Evolutionary conservation across 1,140 invertebrate genomes (phyloP), one percentile per base, ranked within the genome.

Genomic region (Zophobas atratus): DNA sequence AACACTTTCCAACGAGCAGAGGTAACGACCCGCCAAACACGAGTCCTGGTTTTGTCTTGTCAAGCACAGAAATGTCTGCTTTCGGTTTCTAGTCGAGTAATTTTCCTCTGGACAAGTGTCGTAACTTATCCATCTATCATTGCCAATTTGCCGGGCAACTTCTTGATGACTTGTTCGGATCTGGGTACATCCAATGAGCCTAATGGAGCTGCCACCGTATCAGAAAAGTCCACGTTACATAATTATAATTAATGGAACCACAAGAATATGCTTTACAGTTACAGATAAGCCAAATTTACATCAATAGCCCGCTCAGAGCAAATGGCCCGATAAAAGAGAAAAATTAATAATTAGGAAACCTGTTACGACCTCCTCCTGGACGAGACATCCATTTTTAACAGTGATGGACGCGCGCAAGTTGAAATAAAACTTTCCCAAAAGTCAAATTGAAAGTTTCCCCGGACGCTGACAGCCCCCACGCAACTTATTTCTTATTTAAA

Each of bases 1-100:
- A 57, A 78, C 77, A 78, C 77, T 78, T 78, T 78, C 71, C 75
- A 78, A 75, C 75, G 77, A 78, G 71, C 77, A 63, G 71, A 78
- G 77, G 77, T 78, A 78, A 78, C 77, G 77, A 78, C 55, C 77
- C 70, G 71, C 77, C 77, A 77, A 77, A 77, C 76, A 43, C 70
- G 70, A 74, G 51, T 49, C 76, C 76, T 33, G 67, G 6, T 41
- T 38, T 70, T 35, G 55, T 35, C 35, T 63, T 63, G 57, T 63
- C 57, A 63, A 63, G 57, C 36, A 43, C 60, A 67, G 8, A 67
- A 60, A 48, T 67, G 35, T 38, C 57, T 34, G 57, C 57, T 63
- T 63, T 63, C 57, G 8, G 38, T 67, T 67, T 67, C 60, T 67
- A 5, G 38, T 67, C 60, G 60, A 67, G 20, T 43, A 46, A 41